phyloP scores from a whole-genome alignment of 2,888 invertebrate genomes.

The Agelastica alni region DNA sequence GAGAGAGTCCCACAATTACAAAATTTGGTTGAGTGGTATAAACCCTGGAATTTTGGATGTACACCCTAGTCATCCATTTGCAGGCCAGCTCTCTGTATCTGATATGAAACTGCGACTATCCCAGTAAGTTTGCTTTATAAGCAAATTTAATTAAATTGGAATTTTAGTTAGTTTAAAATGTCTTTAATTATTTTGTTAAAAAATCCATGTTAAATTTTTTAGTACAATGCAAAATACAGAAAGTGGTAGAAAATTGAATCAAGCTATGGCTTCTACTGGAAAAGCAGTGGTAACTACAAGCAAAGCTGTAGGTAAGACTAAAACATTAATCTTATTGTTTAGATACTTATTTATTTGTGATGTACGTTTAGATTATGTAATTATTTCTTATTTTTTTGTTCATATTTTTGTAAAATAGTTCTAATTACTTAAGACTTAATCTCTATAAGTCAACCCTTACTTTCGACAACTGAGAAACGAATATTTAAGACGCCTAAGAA shows the following conservation, averaged over 20 bases:
- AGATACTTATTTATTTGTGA: too few relatives aligned
- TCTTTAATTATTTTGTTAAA: too few relatives aligned
- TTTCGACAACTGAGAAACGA: too few relatives aligned
- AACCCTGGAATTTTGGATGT: constrained; percentile 70
- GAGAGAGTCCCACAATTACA: constrained; percentile 86
- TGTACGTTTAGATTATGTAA: background rate
- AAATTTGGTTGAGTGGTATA: constrained; percentile 76
- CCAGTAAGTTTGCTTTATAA: constrained; percentile 74
- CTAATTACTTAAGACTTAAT: too few relatives aligned
- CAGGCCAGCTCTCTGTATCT: constrained; percentile 90
- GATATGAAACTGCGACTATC: constrained; percentile 91
- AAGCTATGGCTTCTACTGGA: constrained; percentile 89
- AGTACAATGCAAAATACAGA: constrained; percentile 95
- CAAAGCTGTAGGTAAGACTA: constrained; percentile 73
- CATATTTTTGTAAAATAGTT: background rate
- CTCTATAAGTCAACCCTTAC: too few relatives aligned
- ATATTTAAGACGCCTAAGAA: too few relatives aligned
- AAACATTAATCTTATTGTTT: too few relatives aligned
- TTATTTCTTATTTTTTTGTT: too few relatives aligned
- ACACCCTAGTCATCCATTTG: constrained; percentile 89
- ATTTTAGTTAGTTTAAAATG: too few relatives aligned
- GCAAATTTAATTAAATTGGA: too few relatives aligned
- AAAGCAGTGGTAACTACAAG: constrained; percentile 83
- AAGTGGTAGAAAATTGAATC: constrained; percentile 89
- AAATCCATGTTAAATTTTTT: constrained; percentile 24